Base-by-base conservation (phyloP, 1,140 invertebrate species). In the Drosophila lacertosa region DNA sequence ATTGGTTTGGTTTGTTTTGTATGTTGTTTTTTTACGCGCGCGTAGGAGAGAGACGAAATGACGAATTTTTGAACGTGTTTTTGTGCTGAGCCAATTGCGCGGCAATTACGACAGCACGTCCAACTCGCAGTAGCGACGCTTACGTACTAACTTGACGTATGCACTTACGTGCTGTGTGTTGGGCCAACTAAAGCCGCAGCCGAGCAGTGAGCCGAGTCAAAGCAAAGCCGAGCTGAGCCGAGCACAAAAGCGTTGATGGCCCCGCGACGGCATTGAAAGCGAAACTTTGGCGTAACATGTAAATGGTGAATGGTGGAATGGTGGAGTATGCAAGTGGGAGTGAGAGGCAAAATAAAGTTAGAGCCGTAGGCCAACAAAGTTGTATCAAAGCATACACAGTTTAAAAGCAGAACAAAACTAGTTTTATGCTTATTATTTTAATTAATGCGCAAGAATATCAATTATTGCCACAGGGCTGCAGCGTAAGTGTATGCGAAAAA, bases 1-100 rank as follows among this genome's bases (percentile, higher is more conserved):
- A 59, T 86, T 74, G 63, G 40, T 86, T 75, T 58, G 55, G 59
- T 64, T 66, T 67, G 35, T 51, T 66, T n/a, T n/a, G n/a, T n/a
- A n/a, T n/a, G n/a, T n/a, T 72, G 55, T 54, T 63, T 63, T 57
- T 54, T 75, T 63, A 77, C 74, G 77, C 82, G 77, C 81, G 75
- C 72, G 62, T 65, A 44, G 44, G 60, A 67, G 60, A 64, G 75
- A 51, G 60, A 76, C 66, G 73, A 48, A 13, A 74, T 82, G 69
- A 77, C 80, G 69, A 62, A 78, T 60, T 35, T 80, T 73, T 81
- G 53, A 69, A 65, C 82, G 68, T 86, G 73, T 77, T 86, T 76
- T 80, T 65, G 68, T 55, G 55, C 42, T 4, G 5, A 13, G 16
- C 37, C 4, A 51, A 33, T 57, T 15, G 33, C 1, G 33, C 50